Base-by-base conservation (phyloP, 2,113 vertebrate species). In the Catharus fuscescens region DNA sequence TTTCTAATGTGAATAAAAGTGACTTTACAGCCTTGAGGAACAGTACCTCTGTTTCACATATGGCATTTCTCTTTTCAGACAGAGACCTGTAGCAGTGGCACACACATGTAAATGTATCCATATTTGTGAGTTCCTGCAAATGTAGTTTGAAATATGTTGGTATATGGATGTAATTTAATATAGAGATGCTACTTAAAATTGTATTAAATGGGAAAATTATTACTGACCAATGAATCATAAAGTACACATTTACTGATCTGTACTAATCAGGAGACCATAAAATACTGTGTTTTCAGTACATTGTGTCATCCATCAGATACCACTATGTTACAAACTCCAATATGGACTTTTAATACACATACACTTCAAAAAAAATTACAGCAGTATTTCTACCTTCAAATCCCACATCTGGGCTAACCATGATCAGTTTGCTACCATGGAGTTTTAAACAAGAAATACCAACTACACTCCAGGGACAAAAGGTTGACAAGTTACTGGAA, bases 391-490 rank as follows among this genome's bases (percentile, higher is more conserved):
- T 77, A 12, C 44, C 71, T 88, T 88, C 54, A 90, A 48, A 53
- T 94, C 62, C 44, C 85, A 60, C 45, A 45, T 45, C 57, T 80
- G 60, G 44, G 44, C 64, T 92, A 62, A 38, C 52, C 0, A 0
- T 79, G 70, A 74, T 69, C 67, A 11, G 7, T 50, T 87, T 91
- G 18, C 44, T 90, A 72, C 59, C 25, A 20, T 14, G 45, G n/a
- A 84, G 19, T n/a, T 45, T 96, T 94, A 88, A 83, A 71, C 54
- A 84, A 92, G 80, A 83, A 91, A 80, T 86, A 80, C n/a, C 57
- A 91, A 45, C 65, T 70, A 15, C 52, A 53, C 79, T 64, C 60
- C 31, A 56, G 88, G 59, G 88, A 86, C 17, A 14, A 81, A 86
- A 71, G 42, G 36, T 69, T 76, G 65, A n/a, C 60, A 71, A 83